Evolutionary conservation across 1,140 invertebrate genomes (phyloP), one percentile per base, ranked within the genome.

Genomic region (Philopotamus ludificatus): DNA sequence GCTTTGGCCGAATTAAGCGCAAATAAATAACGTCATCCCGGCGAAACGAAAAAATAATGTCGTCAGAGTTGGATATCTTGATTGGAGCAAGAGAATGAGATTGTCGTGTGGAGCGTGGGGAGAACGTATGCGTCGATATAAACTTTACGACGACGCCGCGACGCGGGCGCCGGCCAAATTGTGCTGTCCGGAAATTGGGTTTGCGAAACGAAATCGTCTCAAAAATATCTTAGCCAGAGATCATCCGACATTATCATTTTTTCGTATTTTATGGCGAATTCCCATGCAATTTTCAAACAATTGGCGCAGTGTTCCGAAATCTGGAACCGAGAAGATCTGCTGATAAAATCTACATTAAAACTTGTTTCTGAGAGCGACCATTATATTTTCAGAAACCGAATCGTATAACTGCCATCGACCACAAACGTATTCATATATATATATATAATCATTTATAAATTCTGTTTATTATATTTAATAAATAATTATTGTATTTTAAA

Each of bases 321-420:
- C 47, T 60, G 10, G 53, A 23, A 20, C 54, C 3, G 22, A 57
- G 42, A 45, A 65, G 54, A 55, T 63, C 54, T 53, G 8, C 51
- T 59, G 67, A 69, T 69, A 69, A 69, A 65, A 69, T 69, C 67
- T 65, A 65, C 67, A 69, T 69, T 65, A 69, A 69, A 69, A 69
- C 67, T 64, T 65, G 61, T 57, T 69, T 69, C 23, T 39, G 42
- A 65, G 44, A n/a, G 47, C 26, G 25, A 26, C 49, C 50, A 57
- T 69, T 57, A 65, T 63, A 66, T 66, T 63, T 54, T 58, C 53
- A 59, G 59, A 63, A 63, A 63, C 66, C 54, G 53, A 60, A 69
- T 66, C 63, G 61, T 60, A 60, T 47, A 60, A 18, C 12, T 23
- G 41, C 42, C 57, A 60, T 60, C 57, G 42, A 42, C 20, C 57